Evolutionary conservation across 2,113 vertebrate genomes (phyloP), one percentile per base, ranked within the genome.

Genomic region (Mormoops blainvillei): DNA sequence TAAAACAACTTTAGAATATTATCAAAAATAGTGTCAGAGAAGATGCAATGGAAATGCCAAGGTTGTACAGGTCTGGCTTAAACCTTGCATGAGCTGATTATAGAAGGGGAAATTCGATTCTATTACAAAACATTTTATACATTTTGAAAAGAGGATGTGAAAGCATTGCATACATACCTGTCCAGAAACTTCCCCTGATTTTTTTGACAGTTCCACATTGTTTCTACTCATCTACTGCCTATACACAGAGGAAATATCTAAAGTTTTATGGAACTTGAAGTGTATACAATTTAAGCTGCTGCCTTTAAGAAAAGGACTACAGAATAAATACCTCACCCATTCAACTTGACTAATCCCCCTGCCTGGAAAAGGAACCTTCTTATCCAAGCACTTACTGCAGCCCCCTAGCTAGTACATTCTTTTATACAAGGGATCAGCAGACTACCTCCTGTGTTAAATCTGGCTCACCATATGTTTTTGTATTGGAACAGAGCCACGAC

Each of bases 1-100:
- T 74, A 80, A 81, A 71, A 87, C 10, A 73, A 89, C 20, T 94
- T 89, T 65, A 67, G 78, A 92, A 80, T 89, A 76, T n/a, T 93
- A 82, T 77, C 36, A 70, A 54, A 84, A 65, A 43, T 26, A 63
- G 43, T 91, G 58, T 83, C 87, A 87, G 58, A 48, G 76, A 83
- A 83, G n/a, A 24, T 7, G 67, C 43, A 65, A 2, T 83, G 68
- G 50, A 77, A 95, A 87, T 78, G 10, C 14, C 26, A 2, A 52
- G 36, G 31, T 52, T 50, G 1, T 81, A 65, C 11, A 54, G 36
- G 19, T 91, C 22, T 68, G 65, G n/a, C 31, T 94, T 43, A 95
- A 85, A 68, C 19, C 5, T 70, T 71, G 16, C 33, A 8, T 78
- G 87, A 94, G 22, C 31, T 73, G 16, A 73, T 50, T 71, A 36